Evolutionary conservation across 2,888 invertebrate species (phyloP).

Genomic region (Malacosoma neustria): DNA sequence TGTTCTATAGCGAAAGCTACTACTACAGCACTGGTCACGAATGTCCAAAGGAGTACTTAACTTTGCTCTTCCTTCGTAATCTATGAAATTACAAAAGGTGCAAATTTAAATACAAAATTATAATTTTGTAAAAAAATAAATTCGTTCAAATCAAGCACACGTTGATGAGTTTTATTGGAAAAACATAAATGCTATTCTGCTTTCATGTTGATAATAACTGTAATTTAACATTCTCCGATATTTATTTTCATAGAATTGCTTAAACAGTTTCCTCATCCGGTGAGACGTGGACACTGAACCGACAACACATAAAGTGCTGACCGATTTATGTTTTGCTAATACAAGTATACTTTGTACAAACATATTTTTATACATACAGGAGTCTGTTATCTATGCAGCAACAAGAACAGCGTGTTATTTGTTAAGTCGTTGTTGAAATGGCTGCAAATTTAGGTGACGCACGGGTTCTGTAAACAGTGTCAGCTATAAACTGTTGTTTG

Average conservation of each 20-base stretch:
- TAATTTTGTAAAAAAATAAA: too few species aligned
- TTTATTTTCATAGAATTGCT: slow-evolving; percentile 27
- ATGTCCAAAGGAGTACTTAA: too few species aligned
- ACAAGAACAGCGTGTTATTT: slow-evolving; percentile 4
- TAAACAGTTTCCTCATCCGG: slow-evolving; percentile 38
- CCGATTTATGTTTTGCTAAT: background rate
- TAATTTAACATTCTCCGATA: slow-evolving; percentile 14
- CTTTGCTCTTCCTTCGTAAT: too few species aligned
- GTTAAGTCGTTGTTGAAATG: slow-evolving; percentile 19
- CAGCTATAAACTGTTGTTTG: slow-evolving; percentile 47
- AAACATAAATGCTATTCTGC: slow-evolving; percentile 8
- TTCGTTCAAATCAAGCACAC: too few species aligned
- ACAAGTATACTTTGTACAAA: background rate
- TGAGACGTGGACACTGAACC: slow-evolving; percentile 3
- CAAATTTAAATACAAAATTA: too few species aligned
- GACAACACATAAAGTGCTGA: background rate
- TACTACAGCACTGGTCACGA: too few species aligned
- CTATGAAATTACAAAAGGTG: too few species aligned
- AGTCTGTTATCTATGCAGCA: background rate
- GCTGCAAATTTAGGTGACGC: slow-evolving; percentile 34
- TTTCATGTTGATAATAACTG: slow-evolving; percentile 1
- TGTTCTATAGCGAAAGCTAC: too few species aligned
- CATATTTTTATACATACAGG: background rate
- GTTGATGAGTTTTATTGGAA: background rate
- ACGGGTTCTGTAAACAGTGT: slow-evolving; percentile 37